Evolutionary conservation across 2,113 vertebrate genomes (phyloP).

Genomic region (Australoheros scitulus): DNA sequence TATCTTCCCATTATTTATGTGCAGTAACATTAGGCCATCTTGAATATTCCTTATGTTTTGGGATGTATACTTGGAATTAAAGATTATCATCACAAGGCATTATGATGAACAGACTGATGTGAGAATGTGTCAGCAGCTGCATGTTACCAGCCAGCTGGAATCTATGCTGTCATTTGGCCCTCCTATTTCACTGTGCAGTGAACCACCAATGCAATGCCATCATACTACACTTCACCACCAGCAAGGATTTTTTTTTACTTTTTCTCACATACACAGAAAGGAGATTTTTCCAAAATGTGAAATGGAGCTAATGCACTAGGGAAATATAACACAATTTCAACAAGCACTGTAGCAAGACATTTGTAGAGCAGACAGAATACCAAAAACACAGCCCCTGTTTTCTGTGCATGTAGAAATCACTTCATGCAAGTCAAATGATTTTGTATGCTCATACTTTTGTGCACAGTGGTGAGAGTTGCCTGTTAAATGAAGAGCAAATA

Average conservation of each 20-base stretch:
- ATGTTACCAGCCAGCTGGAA: conserved; percentile 38
- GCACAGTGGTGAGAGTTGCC: conserved; percentile 59
- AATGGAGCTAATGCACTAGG: conserved; percentile 73
- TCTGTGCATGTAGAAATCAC: conserved; percentile 58
- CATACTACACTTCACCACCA: conserved; percentile 55
- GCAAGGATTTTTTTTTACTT: conserved; percentile 44
- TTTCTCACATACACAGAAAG: conserved; percentile 43
- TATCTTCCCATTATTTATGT: not conserved
- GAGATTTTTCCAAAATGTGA: conserved; percentile 65
- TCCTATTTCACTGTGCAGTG: conserved; percentile 71
- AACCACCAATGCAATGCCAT: conserved; percentile 59
- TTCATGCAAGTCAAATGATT: conserved; percentile 70
- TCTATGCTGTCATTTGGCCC: conserved; percentile 52
- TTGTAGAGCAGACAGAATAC: conserved; percentile 61
- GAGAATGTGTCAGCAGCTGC: conserved; percentile 37
- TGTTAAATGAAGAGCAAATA: conserved; percentile 74
- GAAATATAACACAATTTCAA: conserved; percentile 75
- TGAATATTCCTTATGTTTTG: not conserved
- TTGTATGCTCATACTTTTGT: conserved; percentile 60
- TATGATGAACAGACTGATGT: not conserved
- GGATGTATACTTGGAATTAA: not conserved
- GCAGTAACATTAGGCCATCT: not conserved
- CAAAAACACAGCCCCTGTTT: conserved; percentile 53
- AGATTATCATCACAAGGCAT: not conserved
- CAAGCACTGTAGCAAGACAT: conserved; percentile 72